A percentile compares a stretch with the other conserved stretches of the same genome.
Conservation (phyloP, 2,113 vertebrate genomes). For the Otis tarda region DNA sequence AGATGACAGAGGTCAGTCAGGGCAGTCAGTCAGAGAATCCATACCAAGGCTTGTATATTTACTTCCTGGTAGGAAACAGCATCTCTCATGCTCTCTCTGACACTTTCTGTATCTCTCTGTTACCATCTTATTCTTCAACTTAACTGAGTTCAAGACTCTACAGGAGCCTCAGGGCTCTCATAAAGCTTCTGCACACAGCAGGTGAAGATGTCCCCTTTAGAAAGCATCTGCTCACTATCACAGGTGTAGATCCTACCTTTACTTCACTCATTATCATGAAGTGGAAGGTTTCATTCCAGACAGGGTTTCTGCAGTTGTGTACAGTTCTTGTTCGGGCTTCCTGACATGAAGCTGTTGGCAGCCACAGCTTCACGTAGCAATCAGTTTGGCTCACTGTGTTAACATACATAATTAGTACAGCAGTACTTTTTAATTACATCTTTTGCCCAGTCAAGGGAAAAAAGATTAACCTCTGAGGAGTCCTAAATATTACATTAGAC, state of each 20-base stretch:
- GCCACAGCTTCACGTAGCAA: slow-evolving; percentile 76
- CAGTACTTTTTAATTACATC: not conserved
- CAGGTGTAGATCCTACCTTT: slow-evolving; percentile 74
- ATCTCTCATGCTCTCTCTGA: not conserved
- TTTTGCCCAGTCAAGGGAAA: not conserved
- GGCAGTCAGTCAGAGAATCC: not conserved
- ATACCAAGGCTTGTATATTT: not conserved
- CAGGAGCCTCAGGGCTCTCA: not conserved
- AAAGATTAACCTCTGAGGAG: not conserved
- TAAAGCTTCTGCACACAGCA: not conserved
- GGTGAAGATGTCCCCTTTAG: not conserved
- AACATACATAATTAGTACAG: not conserved
- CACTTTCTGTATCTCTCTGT: not conserved
- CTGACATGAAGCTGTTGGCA: slow-evolving; percentile 72
- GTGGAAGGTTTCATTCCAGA: slow-evolving; percentile 85
- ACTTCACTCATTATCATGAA: slow-evolving; percentile 76
- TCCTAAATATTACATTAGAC: not conserved
- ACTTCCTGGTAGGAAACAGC: not conserved
- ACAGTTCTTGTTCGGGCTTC: slow-evolving; percentile 73
- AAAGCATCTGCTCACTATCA: not conserved
- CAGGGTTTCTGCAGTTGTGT: slow-evolving; percentile 71
- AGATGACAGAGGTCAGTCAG: not conserved
- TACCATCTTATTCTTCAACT: not conserved
- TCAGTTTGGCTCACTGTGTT: slow-evolving; percentile 74
- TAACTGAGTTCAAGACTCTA: not conserved